phyloP scores from a whole-genome alignment of 2,888 invertebrate genomes.

The Drosophila sordidula region DNA sequence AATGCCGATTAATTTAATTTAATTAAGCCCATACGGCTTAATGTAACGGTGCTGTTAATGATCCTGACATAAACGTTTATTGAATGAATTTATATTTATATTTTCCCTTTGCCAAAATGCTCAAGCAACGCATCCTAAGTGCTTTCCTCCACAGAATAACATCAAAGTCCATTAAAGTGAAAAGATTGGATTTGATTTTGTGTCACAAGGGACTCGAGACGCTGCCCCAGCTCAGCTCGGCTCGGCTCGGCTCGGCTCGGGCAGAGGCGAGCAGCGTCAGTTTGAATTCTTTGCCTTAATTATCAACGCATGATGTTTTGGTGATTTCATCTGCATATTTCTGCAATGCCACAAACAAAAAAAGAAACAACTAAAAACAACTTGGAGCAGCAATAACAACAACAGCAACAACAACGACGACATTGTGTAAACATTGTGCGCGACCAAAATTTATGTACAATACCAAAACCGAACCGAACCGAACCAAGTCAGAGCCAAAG shows the following conservation, averaged over 20 bases:
- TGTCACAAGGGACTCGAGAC: conserved; percentile 44
- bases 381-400: conserved; percentile 22
- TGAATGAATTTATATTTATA: conserved; percentile 60
- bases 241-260: too few species aligned
- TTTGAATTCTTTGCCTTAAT: conserved; percentile 76
- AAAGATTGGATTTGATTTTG: conserved; percentile 75
- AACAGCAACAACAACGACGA: conserved; percentile 45
- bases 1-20: conserved; percentile 60
- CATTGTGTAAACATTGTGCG: conserved; percentile 77
- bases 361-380: conserved; percentile 26
- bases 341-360: conserved; percentile 44
- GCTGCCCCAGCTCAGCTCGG: not conserved
- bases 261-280: conserved; percentile 68
- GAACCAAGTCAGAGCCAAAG: conserved; percentile 11
- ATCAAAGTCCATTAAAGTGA: conserved; percentile 74
- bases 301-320: conserved; percentile 77
- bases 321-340: conserved; percentile 79
- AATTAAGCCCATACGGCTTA: conserved; percentile 56
- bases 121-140: conserved; percentile 39
- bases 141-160: conserved; percentile 31
- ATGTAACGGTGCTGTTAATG: conserved; percentile 65
- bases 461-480: conserved; percentile 38
- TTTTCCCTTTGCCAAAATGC: conserved; percentile 16
- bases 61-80: conserved; percentile 65
- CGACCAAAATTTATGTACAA: conserved; percentile 77